Evolutionary conservation across 2,888 invertebrate species (phyloP).

Genomic region (Aquatica leii): DNA sequence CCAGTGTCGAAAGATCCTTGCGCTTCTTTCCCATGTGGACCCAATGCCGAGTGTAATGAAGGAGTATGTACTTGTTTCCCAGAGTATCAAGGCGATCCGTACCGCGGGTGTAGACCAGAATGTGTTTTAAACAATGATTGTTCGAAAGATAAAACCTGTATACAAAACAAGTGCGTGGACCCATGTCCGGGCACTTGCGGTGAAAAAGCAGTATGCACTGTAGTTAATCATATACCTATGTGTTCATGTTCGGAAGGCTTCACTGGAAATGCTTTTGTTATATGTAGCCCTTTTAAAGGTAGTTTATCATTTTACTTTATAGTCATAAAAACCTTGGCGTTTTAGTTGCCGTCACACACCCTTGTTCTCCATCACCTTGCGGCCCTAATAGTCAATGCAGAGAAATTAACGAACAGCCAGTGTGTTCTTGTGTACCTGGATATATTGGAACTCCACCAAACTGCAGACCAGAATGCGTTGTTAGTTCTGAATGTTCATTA

Average conservation of each 20-base stretch:
- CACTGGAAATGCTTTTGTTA: conserved; percentile 76
- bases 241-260: conserved; percentile 66
- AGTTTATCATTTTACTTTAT: conserved; percentile 11
- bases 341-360: conserved; percentile 52
- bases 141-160: conserved; percentile 71
- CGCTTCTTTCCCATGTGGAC: conserved; percentile 75
- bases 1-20: conserved; percentile 67
- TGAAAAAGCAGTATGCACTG: conserved; percentile 72
- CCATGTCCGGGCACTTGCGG: conserved; percentile 81
- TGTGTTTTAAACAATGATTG: conserved; percentile 76
- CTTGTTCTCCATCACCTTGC: conserved; percentile 66
- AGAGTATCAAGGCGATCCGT: conserved; percentile 76
- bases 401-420: conserved; percentile 64
- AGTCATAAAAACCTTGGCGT: neutral
- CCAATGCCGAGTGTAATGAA: conserved; percentile 74
- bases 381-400: conserved; percentile 67
- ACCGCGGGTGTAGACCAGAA: conserved; percentile 74
- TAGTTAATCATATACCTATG: conserved; percentile 78
- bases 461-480: conserved; percentile 68
- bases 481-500: conserved; percentile 66
- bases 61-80: conserved; percentile 73
- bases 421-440: conserved; percentile 66
- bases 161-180: conserved; percentile 74
- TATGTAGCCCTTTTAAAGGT: conserved; percentile 66
- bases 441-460: conserved; percentile 67